Evolutionary conservation across 2,888 invertebrate species (phyloP), one percentile per base, ranked within the genome.

Genomic region (Helleia helle): DNA sequence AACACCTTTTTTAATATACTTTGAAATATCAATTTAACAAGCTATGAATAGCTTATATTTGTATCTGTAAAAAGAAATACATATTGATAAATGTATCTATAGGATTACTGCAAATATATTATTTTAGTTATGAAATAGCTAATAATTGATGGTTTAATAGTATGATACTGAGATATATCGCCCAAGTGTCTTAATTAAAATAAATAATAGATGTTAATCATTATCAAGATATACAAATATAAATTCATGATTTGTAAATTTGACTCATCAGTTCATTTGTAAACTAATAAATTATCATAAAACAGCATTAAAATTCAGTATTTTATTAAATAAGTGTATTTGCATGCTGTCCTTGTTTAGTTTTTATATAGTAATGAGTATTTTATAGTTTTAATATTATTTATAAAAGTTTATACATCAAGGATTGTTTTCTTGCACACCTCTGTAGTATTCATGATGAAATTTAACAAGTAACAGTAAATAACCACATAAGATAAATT

Each of bases 371-470:
- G 34, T 22, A 34, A 7, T 6, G 11, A 30, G 17, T 34, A 34
- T 34, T 18, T 6, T 34, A 22, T 22, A 22, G 34, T 34, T 22
- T 34, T 22, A 18, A 34, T 34, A 15, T 34, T 34, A 34, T 22
- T 34, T 34, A 34, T 34, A 22, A 34, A 34, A 12, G 34, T 18
- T 22, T 34, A 7, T 34, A 18, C 2, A 22, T 2, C 8, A 4
- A 18, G 4, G 8, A 1, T 22, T 22, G 22, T 22, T 22, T 22
- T 22, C 22, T 22, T 22, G 22, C 6, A 22, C 5, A 22, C 22
- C 5, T 22, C 2, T 22, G 5, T 22, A n/a, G 3, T 5, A 5
- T 18, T 4, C 5, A 18, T 5, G 18, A 18, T 18, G 18, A 18
- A 18, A 5, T 5, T 4, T 4, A 18, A 18, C 3, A 4, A 18